phyloP scores from a whole-genome alignment of 2,113 vertebrate species.

The Paralichthys olivaceus region DNA sequence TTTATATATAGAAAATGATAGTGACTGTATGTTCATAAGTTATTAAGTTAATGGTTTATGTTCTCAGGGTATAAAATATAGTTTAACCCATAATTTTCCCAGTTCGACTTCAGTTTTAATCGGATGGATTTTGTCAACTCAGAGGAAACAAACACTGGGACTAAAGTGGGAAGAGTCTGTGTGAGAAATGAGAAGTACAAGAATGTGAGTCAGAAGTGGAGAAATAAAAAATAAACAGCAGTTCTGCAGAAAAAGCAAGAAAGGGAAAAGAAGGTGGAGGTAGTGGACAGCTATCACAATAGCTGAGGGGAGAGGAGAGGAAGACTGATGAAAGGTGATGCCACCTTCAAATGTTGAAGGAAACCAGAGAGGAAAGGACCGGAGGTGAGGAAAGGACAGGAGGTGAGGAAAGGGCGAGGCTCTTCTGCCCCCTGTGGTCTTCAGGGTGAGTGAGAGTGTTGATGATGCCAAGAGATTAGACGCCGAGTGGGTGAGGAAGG shows the following conservation, averaged over 20 bases:
- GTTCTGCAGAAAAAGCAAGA: slow-evolving; percentile 3
- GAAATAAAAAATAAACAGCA: slow-evolving; percentile 16
- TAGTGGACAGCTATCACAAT: slow-evolving; percentile 21
- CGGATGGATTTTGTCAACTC: not conserved
- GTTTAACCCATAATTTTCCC: not conserved
- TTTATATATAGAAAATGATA: no score
- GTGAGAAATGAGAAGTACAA: not conserved
- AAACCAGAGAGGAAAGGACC: slow-evolving; percentile 57
- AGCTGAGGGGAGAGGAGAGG: slow-evolving; percentile 36
- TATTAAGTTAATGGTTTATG: not conserved
- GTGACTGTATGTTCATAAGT: no score
- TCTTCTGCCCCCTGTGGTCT: slow-evolving; percentile 41
- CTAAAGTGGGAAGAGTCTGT: not conserved
- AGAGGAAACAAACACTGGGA: not conserved
- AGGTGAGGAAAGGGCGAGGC: slow-evolving; percentile 41
- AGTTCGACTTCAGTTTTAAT: not conserved
- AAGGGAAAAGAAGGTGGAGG: slow-evolving; percentile 9
- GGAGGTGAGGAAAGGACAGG: slow-evolving; percentile 46
- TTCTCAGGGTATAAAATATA: not conserved
- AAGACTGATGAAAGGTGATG: slow-evolving; percentile 49
- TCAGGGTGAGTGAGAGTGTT: slow-evolving; percentile 16
- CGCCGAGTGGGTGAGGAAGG: slow-evolving; percentile 48
- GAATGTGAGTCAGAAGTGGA: not conserved
- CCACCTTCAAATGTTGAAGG: slow-evolving; percentile 35
- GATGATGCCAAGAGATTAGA: slow-evolving; percentile 16